A percentile compares a stretch with the other conserved stretches of the same genome.
These are phyloP conservation scores for Gonocerus acuteangulatus DNA, from an alignment of 2,888 invertebrate species.

Conservation along the genomic window DNA sequence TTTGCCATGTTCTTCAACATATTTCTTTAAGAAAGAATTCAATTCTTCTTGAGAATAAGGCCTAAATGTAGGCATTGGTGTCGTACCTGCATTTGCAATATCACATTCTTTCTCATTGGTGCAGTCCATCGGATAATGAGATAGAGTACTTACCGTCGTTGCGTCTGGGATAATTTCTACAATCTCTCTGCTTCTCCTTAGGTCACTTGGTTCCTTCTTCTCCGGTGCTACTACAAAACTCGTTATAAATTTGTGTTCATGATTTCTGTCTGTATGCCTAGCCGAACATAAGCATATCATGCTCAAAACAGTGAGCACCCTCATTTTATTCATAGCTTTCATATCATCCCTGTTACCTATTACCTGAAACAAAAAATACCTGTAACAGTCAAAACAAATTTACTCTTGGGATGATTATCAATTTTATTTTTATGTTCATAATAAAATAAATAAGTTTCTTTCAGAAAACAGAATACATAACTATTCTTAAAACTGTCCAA, in stretches of 20 bases:
- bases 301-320: constrained; percentile 10
- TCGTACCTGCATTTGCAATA: constrained; percentile 22
- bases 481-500: too few species aligned
- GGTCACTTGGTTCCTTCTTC: background rate
- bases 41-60: constrained; percentile 46
- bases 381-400: background rate
- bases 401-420: background rate
- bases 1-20: constrained; percentile 34
- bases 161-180: constrained; percentile 31
- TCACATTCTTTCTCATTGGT: constrained; percentile 30
- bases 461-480: too few species aligned
- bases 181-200: constrained; percentile 26
- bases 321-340: constrained; percentile 15
- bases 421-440: background rate
- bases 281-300: constrained; percentile 2
- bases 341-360: constrained; percentile 14
- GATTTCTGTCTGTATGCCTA: background rate
- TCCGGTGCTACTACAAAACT: constrained; percentile 19
- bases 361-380: constrained; percentile 6
- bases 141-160: constrained; percentile 31
- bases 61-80: constrained; percentile 45
- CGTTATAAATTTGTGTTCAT: constrained; percentile 14
- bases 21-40: constrained; percentile 38
- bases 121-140: constrained; percentile 33
- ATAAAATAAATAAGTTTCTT: background rate